Percentiles rank a stretch among this genome's conserved stretches.
phyloP scores from a whole-genome alignment of 2,888 invertebrate species.

The Endomychus coccineus region DNA sequence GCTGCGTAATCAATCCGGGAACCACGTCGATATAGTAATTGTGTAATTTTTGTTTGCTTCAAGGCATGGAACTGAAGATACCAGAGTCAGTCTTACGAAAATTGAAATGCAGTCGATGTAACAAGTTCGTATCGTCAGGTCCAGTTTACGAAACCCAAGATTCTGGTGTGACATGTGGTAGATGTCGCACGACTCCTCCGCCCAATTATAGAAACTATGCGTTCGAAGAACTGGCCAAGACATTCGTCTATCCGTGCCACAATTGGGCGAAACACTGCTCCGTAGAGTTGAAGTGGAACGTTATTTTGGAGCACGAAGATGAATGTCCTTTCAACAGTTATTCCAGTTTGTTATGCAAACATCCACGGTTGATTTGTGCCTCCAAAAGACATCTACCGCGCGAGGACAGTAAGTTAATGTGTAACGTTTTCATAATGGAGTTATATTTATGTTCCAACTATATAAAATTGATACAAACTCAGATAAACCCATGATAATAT shows the following conservation, averaged over 20 bases:
- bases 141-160: constrained; percentile 35
- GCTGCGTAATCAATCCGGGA: no score
- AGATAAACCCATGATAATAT: no score
- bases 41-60: no score
- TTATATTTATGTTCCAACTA: no score
- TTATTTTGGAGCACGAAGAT: constrained; percentile 33
- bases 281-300: constrained; percentile 32
- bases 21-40: no score
- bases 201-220: constrained; percentile 31
- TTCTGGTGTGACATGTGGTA: constrained; percentile 35
- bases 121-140: constrained; percentile 34
- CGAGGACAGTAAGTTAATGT: constrained; percentile 24
- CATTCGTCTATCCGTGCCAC: constrained; percentile 37
- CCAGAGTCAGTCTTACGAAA: constrained; percentile 25
- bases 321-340: constrained; percentile 33
- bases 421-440: no score
- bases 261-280: constrained; percentile 36
- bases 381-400: constrained; percentile 28
- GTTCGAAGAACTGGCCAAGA: constrained; percentile 36
- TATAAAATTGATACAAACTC: no score
- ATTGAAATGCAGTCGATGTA: constrained; percentile 34
- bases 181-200: constrained; percentile 31
- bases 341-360: constrained; percentile 28
- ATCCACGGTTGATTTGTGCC: constrained; percentile 29
- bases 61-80: constrained; percentile 5